Conservation (phyloP, 2,888 invertebrate species). For the Lampropteryx suffumata region DNA sequence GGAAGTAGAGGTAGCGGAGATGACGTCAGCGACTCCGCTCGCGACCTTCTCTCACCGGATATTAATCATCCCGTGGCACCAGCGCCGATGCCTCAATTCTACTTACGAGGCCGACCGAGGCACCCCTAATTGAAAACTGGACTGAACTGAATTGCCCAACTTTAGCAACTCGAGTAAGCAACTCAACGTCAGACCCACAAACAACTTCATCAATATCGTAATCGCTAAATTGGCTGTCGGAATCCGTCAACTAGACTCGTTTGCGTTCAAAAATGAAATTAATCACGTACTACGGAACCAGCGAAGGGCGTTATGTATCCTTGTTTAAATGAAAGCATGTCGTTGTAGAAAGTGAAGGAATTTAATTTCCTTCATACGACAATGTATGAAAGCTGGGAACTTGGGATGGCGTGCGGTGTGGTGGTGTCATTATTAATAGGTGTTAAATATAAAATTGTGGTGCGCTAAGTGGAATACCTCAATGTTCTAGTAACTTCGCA, state of each 20-base stretch:
- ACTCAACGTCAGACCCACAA: constrained; percentile 30
- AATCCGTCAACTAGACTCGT: constrained; percentile 26
- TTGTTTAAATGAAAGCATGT: constrained; percentile 22
- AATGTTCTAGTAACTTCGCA: too few species aligned
- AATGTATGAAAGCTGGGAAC: constrained; percentile 8
- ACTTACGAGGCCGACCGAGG: constrained; percentile 31
- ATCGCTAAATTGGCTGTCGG: constrained; percentile 33
- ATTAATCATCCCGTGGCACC: constrained; percentile 74
- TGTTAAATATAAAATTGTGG: too few species aligned
- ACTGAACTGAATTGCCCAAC: too few species aligned
- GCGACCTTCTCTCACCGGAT: constrained; percentile 76
- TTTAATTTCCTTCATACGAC: constrained; percentile 16
- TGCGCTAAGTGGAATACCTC: too few species aligned
- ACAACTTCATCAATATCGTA: constrained; percentile 34
- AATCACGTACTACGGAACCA: constrained; percentile 21
- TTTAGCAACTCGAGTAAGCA: constrained; percentile 33
- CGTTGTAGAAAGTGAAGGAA: constrained; percentile 10
- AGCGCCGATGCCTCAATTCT: constrained; percentile 32
- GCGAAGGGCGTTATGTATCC: constrained; percentile 15
- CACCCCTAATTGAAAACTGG: constrained; percentile 60
- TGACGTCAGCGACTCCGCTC: constrained; percentile 69
- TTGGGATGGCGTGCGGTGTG: constrained; percentile 9
- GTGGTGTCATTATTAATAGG: too few species aligned
- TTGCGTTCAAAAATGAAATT: constrained; percentile 31
- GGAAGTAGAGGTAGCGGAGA: constrained; percentile 72